Percentiles rank a stretch among this genome's conserved stretches.
phyloP scores from a whole-genome alignment of 2,113 vertebrate genomes.

The Microcebus murinus region DNA sequence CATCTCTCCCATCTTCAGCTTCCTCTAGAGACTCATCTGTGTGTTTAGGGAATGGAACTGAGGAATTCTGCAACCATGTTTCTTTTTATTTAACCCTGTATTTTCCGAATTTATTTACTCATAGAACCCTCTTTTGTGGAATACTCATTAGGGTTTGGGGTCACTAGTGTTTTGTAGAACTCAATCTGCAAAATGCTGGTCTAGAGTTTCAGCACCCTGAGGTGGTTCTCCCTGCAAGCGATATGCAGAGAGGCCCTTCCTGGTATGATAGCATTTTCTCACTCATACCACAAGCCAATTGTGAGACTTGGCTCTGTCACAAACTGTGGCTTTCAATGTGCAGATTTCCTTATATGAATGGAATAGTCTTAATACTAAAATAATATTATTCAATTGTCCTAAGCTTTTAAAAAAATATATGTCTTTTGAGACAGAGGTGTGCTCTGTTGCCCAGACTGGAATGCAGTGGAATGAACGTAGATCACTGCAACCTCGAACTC shows the following conservation, averaged over 20 bases:
- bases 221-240: neutral
- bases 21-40: neutral
- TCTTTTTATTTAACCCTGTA: too few species aligned
- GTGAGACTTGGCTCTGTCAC: neutral
- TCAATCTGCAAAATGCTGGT: neutral
- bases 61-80: neutral
- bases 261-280: neutral
- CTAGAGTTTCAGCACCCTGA: neutral
- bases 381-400: neutral
- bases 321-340: neutral
- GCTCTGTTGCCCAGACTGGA: too few species aligned
- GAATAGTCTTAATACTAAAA: too few species aligned
- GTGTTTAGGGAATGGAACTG: too few species aligned
- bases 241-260: neutral
- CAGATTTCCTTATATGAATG: neutral
- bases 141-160: neutral
- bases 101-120: neutral
- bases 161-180: neutral
- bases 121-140: neutral
- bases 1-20: neutral
- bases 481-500: too few species aligned
- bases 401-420: neutral
- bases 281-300: neutral
- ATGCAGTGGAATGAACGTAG: too few species aligned
- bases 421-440: neutral